Conservation (phyloP, 2,888 invertebrate species). For the Hydriomena furcata region DNA sequence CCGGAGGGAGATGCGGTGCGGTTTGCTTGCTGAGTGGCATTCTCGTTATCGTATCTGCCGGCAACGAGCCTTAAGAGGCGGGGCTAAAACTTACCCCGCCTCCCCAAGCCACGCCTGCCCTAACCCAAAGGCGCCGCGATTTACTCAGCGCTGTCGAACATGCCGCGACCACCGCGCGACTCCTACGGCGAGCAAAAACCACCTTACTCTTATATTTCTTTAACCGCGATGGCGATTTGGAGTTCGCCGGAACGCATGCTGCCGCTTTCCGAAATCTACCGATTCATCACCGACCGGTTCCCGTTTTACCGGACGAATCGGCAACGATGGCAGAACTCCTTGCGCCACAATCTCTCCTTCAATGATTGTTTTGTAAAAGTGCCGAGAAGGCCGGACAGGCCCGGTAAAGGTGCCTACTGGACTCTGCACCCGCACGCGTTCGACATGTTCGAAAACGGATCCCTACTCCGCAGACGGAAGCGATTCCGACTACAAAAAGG, state of each 20-base stretch:
- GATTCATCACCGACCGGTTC: conserved; percentile 95
- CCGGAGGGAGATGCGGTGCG: conserved; percentile 62
- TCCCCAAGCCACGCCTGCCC: conserved; percentile 41
- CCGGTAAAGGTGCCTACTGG: conserved; percentile 94
- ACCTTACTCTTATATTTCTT: conserved; percentile 69
- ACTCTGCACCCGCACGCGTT: conserved; percentile 91
- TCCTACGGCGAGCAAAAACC: conserved; percentile 92
- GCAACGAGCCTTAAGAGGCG: conserved; percentile 44
- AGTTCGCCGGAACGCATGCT: conserved; percentile 98
- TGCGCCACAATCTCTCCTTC: conserved; percentile 96
- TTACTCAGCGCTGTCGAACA: conserved; percentile 85
- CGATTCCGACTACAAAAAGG: conserved; percentile 87
- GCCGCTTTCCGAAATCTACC: conserved; percentile 81
- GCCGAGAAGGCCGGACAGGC: conserved; percentile 90
- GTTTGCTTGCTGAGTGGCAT: conserved; percentile 66
- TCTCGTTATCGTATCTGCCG: conserved; percentile 74
- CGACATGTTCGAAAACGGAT: conserved; percentile 96
- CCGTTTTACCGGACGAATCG: conserved; percentile 95
- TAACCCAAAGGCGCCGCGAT: conserved; percentile 86
- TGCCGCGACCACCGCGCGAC: conserved; percentile 96
- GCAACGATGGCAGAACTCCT: conserved; percentile 92
- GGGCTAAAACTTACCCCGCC: conserved; percentile 39
- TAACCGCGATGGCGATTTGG: conserved; percentile 94
- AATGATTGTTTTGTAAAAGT: conserved; percentile 98
- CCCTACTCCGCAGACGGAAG: conserved; percentile 90